These are phyloP conservation scores for Hemithea aestivaria DNA, from an alignment of 2,888 invertebrate species.

Conservation along the genomic window DNA sequence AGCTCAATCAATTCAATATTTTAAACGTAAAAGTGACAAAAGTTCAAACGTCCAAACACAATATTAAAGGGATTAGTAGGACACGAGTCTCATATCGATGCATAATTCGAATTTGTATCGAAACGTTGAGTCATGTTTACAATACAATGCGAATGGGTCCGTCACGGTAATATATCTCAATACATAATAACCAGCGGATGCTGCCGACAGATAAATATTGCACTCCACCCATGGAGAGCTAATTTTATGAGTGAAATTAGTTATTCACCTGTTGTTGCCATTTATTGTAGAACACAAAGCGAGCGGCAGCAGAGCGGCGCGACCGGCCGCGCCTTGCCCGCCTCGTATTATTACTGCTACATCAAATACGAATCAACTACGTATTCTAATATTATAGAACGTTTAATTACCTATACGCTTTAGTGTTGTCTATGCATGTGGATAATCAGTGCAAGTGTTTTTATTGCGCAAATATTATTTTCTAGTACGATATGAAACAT, in stretches of 20 bases:
- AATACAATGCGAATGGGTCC: constrained; percentile 43
- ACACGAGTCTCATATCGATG: constrained; percentile 15
- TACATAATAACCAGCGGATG: constrained; percentile 55
- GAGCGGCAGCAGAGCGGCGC: constrained; percentile 56
- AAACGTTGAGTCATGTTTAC: constrained; percentile 28
- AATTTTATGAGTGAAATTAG: constrained; percentile 78
- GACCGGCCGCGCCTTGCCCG: constrained; percentile 57
- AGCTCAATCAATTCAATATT: too few relatives aligned
- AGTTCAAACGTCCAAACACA: too few relatives aligned
- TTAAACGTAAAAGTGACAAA: too few relatives aligned
- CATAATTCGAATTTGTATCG: constrained; percentile 14
- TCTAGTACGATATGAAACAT: too few relatives aligned
- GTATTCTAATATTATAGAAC: constrained; percentile 38
- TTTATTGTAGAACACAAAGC: constrained; percentile 74
- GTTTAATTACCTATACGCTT: too few relatives aligned
- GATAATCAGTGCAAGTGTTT: too few relatives aligned
- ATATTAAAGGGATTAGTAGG: too few relatives aligned
- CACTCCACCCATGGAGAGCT: constrained; percentile 74
- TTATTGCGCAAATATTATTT: too few relatives aligned
- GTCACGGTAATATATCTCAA: constrained; percentile 48
- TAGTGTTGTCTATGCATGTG: too few relatives aligned
- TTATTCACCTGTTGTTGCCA: constrained; percentile 78
- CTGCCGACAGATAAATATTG: constrained; percentile 69
- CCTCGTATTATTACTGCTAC: constrained; percentile 52
- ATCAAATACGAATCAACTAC: constrained; percentile 47